Evolutionary conservation across 2,888 invertebrate species (phyloP).

Genomic region (Diachrysia chrysitis): DNA sequence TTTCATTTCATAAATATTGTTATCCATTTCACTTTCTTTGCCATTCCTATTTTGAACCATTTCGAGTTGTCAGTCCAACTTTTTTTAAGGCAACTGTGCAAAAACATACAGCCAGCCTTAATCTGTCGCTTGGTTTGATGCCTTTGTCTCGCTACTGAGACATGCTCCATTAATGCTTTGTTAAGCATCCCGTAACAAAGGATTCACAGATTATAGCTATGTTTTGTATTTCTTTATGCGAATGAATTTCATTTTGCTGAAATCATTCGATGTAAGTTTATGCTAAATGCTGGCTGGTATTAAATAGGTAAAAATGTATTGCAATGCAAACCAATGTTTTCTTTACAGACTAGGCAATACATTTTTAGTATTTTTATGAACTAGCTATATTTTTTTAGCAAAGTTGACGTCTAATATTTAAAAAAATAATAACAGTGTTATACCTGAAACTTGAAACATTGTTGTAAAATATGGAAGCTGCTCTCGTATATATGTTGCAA

Average conservation of each 20-base stretch:
- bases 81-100: constrained; percentile 46
- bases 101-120: constrained; percentile 53
- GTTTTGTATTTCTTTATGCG: constrained; percentile 39
- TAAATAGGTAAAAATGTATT: background rate
- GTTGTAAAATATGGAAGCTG: background rate
- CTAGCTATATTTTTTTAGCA: background rate
- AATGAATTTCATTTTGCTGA: constrained; percentile 33
- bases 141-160: constrained; percentile 61
- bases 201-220: constrained; percentile 53
- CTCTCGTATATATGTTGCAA: background rate
- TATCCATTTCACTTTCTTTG: constrained; percentile 3
- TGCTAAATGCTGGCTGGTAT: background rate
- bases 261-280: background rate
- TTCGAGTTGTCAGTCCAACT: constrained; percentile 8
- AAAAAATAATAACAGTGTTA: background rate
- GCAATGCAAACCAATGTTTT: no score
- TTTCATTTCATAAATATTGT: background rate
- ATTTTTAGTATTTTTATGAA: background rate
- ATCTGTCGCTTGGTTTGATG: constrained; percentile 68
- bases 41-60: background rate
- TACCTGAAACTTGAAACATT: background rate
- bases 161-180: constrained; percentile 60
- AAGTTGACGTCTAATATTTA: no score
- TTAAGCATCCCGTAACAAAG: constrained; percentile 63
- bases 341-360: no score